Conservation (phyloP, 2,888 invertebrate species). For the Drosophila hamatofila region DNA sequence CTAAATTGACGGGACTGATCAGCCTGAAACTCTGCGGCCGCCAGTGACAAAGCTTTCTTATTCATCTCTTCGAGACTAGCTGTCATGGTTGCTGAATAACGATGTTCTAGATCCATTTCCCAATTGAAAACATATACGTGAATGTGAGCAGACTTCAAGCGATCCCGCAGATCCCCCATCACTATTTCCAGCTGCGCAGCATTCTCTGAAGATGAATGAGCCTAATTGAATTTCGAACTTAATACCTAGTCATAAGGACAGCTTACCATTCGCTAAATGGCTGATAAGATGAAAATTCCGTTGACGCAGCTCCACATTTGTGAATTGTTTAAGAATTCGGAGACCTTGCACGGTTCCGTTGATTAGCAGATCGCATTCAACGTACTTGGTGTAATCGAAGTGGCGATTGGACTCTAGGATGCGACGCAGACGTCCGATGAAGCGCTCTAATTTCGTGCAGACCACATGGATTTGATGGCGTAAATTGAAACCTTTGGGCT, state of each 20-base stretch:
- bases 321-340: constrained; percentile 42
- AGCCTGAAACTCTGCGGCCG: constrained; percentile 6
- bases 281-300: constrained; percentile 57
- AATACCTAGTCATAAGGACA: background rate
- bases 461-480: constrained; percentile 78
- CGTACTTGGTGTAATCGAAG: constrained; percentile 63
- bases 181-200: constrained; percentile 55
- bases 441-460: constrained; percentile 62
- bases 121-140: constrained; percentile 74
- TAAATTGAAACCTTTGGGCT: constrained; percentile 69
- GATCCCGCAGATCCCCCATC: constrained; percentile 57
- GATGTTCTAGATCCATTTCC: constrained; percentile 74
- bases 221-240: background rate
- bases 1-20: constrained; percentile 3
- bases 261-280: constrained; percentile 51
- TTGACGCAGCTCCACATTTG: constrained; percentile 68
- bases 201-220: constrained; percentile 49
- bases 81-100: constrained; percentile 61
- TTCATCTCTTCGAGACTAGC: constrained; percentile 30
- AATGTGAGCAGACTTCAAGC: constrained; percentile 72
- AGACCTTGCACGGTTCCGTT: constrained; percentile 20
- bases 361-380: constrained; percentile 66
- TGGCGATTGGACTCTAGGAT: constrained; percentile 62
- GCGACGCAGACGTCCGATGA: constrained; percentile 59
- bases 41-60: constrained; percentile 32